A percentile compares a stretch with the other conserved stretches of the same genome.
Conservation (phyloP, 2,888 invertebrate species). For the Eupsilia transversa region DNA sequence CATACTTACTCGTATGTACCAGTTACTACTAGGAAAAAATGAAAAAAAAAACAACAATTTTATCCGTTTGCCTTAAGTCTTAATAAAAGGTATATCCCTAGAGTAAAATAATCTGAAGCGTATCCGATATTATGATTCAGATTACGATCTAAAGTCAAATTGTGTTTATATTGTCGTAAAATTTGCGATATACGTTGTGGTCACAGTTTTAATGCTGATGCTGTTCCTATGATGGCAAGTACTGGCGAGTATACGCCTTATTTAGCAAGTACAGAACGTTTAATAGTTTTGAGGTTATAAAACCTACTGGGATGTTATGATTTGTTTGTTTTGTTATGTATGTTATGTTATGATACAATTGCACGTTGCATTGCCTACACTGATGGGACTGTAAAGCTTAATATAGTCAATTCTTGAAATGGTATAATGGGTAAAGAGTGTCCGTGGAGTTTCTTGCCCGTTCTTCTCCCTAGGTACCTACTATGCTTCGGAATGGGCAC, state of each 20-base stretch:
- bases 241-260: conserved; percentile 45
- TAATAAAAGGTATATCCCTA: conserved; percentile 47
- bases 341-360: too few relatives aligned
- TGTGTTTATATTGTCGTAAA: conserved; percentile 67
- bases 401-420: neutral
- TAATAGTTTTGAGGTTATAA: conserved; percentile 50
- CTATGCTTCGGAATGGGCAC: too few relatives aligned
- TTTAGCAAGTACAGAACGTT: conserved; percentile 44
- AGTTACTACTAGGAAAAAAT: neutral
- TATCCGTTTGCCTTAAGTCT: conserved; percentile 13
- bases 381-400: neutral
- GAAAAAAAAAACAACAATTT: conserved; percentile 23
- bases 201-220: conserved; percentile 58
- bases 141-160: conserved; percentile 56
- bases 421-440: too few relatives aligned
- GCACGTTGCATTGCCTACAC: neutral
- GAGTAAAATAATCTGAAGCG: conserved; percentile 40
- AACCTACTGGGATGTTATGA: conserved; percentile 26
- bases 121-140: conserved; percentile 61
- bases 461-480: too few relatives aligned
- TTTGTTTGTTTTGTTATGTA: conserved; percentile 30
- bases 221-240: conserved; percentile 10
- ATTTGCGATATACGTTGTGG: conserved; percentile 46
- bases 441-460: too few relatives aligned
- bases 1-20: neutral